Percentiles rank a stretch among this genome's conserved stretches.
Evolutionary conservation across 2,797 vertebrate genomes (phyloP).

Genomic region (Artibeus jamaicensis): DNA sequence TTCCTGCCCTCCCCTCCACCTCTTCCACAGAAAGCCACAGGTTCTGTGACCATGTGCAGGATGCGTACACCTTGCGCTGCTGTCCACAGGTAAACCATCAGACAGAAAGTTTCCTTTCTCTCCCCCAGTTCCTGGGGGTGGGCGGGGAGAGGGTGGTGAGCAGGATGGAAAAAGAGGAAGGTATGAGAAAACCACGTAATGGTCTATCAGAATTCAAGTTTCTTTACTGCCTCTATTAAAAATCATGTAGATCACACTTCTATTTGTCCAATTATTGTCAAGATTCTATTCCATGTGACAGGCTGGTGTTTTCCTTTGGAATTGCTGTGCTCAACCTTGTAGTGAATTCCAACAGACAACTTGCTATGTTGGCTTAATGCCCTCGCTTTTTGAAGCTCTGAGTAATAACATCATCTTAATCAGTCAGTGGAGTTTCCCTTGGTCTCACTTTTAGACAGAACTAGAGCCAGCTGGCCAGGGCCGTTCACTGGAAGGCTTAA

Average conservation of each 20-base stretch:
- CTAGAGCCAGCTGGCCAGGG: neutral
- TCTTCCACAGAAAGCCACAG: conserved; percentile 93
- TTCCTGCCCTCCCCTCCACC: neutral
- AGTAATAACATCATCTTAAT: neutral
- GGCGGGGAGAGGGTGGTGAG: neutral
- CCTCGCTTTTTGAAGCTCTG: neutral
- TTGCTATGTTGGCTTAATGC: neutral
- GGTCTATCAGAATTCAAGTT: neutral
- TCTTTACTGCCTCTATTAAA: neutral
- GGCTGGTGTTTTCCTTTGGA: neutral
- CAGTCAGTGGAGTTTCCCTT: neutral
- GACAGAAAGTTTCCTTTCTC: neutral
- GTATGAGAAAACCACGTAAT: neutral
- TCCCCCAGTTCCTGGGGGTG: neutral
- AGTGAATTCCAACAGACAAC: neutral
- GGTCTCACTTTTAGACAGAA: neutral
- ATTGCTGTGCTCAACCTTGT: neutral
- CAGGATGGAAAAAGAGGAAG: neutral
- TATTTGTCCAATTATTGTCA: neutral
- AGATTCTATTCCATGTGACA: neutral
- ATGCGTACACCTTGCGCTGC: conserved; percentile 97
- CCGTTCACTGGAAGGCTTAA: neutral
- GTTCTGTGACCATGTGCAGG: conserved; percentile 97
- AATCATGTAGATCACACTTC: neutral
- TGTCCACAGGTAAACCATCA: conserved; percentile 93